phyloP scores from a whole-genome alignment of 2,888 invertebrate species.

The Papilio demoleus region DNA sequence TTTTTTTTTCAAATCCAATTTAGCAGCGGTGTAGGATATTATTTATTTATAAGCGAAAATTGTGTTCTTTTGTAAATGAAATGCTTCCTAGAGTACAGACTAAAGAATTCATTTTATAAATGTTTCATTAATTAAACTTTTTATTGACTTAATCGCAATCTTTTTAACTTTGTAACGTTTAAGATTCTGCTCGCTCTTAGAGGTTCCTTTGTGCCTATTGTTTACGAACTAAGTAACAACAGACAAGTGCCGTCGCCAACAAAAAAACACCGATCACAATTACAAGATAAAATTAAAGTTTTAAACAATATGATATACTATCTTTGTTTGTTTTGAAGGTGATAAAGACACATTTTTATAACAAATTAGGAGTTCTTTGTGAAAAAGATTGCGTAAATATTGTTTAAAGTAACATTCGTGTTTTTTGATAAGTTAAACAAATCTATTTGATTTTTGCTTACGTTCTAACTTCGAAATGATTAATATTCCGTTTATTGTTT shows the following conservation, averaged over 20 bases:
- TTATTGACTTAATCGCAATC: constrained; percentile 36
- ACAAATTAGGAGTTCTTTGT: too few relatives aligned
- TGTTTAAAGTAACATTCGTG: not conserved
- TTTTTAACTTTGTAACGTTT: constrained; percentile 39
- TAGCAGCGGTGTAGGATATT: constrained; percentile 56
- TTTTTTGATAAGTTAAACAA: not conserved
- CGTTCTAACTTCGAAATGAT: not conserved
- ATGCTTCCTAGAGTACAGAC: constrained; percentile 57
- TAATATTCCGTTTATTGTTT: not conserved
- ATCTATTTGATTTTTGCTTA: not conserved
- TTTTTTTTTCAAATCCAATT: constrained; percentile 58
- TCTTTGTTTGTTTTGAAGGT: too few relatives aligned
- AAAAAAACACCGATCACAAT: constrained; percentile 32
- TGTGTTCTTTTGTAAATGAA: constrained; percentile 61
- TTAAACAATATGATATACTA: not conserved
- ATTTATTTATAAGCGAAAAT: constrained; percentile 64
- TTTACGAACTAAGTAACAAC: constrained; percentile 37
- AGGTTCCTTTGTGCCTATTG: constrained; percentile 38
- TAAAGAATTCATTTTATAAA: constrained; percentile 24
- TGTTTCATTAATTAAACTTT: constrained; percentile 36
- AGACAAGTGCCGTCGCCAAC: constrained; percentile 24
- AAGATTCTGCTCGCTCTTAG: constrained; percentile 27
- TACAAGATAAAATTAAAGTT: constrained; percentile 34
- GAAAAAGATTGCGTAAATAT: not conserved
- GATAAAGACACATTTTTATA: too few relatives aligned